Conservation (phyloP, 2,797 vertebrate genomes). For the Tympanoctomys barrerae region DNA sequence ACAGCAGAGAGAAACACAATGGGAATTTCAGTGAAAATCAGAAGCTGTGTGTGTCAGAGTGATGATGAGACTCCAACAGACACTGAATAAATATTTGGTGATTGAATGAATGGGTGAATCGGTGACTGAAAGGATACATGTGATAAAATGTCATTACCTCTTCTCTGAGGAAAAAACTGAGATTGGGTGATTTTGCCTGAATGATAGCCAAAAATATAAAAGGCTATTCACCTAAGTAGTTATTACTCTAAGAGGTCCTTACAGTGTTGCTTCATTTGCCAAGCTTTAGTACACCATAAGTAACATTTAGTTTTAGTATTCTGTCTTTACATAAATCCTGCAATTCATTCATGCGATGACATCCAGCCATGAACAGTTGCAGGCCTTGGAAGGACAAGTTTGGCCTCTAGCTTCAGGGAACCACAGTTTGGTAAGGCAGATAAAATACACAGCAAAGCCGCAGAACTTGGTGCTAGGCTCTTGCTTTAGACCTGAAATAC, state of each 20-base stretch:
- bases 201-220: conserved; percentile 64
- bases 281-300: conserved; percentile 31
- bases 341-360: not conserved
- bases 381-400: not conserved
- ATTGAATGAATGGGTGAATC: conserved; percentile 53
- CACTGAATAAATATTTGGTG: conserved; percentile 59
- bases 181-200: conserved; percentile 49
- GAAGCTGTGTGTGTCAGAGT: not conserved
- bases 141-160: conserved; percentile 59
- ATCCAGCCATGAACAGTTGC: not conserved
- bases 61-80: not conserved
- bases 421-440: too few species aligned
- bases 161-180: conserved; percentile 58
- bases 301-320: not conserved
- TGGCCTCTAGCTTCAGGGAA: not conserved
- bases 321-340: not conserved
- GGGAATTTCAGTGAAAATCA: conserved; percentile 58
- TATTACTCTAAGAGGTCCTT: conserved; percentile 50
- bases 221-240: conserved; percentile 56
- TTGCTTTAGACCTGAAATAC: not conserved
- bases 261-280: not conserved
- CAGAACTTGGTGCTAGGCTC: not conserved
- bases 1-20: not conserved
- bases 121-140: not conserved
- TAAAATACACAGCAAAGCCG: not conserved